Evolutionary conservation across 2,113 vertebrate genomes (phyloP).

Genomic region (Gasterosteus aculeatus): DNA sequence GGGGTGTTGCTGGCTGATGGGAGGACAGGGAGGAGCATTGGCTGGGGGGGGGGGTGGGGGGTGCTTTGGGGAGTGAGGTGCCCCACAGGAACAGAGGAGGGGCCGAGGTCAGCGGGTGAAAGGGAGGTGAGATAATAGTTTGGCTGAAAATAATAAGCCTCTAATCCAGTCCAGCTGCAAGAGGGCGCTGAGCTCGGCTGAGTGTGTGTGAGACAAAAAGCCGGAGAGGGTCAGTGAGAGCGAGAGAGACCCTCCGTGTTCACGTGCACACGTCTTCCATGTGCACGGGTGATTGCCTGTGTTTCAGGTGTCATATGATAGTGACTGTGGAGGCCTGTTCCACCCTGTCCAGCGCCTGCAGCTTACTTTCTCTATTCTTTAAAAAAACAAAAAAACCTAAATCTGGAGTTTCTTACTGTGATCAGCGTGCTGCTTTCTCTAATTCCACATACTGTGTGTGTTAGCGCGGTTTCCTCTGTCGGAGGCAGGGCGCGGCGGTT

Average conservation of each 20-base stretch:
- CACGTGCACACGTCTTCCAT: background rate
- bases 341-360: slow-evolving; percentile 31
- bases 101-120: slow-evolving; percentile 72
- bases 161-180: slow-evolving; percentile 78
- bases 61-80: slow-evolving; percentile 56
- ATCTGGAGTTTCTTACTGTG: background rate
- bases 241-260: slow-evolving; percentile 31
- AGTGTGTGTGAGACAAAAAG: slow-evolving; percentile 38
- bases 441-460: slow-evolving; percentile 34
- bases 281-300: background rate
- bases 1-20: slow-evolving; percentile 50
- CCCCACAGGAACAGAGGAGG: slow-evolving; percentile 75
- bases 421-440: slow-evolving; percentile 6
- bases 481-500: slow-evolving; percentile 53
- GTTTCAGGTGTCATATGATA: background rate
- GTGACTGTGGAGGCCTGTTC: background rate
- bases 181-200: slow-evolving; percentile 52
- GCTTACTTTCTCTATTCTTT: background rate
- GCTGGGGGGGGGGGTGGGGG: slow-evolving; percentile 35
- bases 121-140: slow-evolving; percentile 80
- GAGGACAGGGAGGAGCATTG: slow-evolving; percentile 44
- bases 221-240: slow-evolving; percentile 27
- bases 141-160: slow-evolving; percentile 71
- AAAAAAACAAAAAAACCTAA: no score
- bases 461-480: slow-evolving; percentile 44